These are phyloP conservation scores for Sebastes diaconus DNA, from an alignment of 2,797 vertebrate genomes.

Conservation along the genomic window DNA sequence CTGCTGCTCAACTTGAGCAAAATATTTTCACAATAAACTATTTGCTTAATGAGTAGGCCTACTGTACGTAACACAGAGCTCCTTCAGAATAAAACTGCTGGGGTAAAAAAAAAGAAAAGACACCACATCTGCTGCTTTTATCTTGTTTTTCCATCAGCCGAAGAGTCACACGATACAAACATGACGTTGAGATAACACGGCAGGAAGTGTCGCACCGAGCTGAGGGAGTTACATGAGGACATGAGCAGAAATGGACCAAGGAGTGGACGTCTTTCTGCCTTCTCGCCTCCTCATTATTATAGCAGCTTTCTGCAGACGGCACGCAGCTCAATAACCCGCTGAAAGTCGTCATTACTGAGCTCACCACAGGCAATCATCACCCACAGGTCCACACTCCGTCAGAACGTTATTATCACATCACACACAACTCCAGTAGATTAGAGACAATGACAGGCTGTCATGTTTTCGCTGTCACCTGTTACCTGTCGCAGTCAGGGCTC, in stretches of 20 bases:
- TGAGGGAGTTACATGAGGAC: not conserved
- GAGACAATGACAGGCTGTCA: not conserved
- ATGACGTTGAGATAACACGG: rapidly evolving
- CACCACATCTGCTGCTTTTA: not conserved
- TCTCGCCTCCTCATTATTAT: not conserved
- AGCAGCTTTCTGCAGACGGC: not conserved
- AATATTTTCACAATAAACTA: not conserved
- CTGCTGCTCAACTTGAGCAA: not conserved
- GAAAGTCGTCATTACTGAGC: not conserved
- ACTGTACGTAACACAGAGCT: not conserved
- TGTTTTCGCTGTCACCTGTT: slow-evolving; percentile 16
- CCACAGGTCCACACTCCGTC: not conserved
- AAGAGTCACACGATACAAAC: not conserved
- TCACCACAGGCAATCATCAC: not conserved
- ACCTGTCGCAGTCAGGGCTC: not conserved
- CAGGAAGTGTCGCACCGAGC: slow-evolving; percentile 32
- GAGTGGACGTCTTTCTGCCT: not conserved
- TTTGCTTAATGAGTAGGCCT: too few species aligned
- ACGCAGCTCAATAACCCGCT: not conserved
- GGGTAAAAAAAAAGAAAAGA: too few species aligned
- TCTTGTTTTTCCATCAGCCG: not conserved
- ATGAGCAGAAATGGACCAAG: not conserved
- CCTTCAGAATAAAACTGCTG: not conserved
- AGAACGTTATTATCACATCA: too few species aligned
- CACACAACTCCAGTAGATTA: not conserved